phyloP scores from a whole-genome alignment of 2,888 invertebrate genomes.

The Harpagoxenus sublaevis region DNA sequence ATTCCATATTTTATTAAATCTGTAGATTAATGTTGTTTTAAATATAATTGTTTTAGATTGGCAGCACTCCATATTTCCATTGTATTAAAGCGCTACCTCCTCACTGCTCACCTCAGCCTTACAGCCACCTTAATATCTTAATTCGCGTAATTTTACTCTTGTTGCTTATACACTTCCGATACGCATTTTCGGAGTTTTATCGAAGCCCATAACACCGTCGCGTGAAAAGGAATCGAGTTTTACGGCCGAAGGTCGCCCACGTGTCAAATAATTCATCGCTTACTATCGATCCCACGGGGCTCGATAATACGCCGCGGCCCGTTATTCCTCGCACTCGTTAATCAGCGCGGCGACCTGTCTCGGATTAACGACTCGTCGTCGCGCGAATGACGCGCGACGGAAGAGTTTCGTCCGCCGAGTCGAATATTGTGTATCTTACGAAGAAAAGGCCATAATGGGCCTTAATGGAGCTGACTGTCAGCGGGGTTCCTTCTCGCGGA shows the following conservation, averaged over 20 bases:
- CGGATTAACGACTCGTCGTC: constrained; percentile 64
- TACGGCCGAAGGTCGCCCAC: constrained; percentile 29
- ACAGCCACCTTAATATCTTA: no score
- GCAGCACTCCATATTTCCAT: no score
- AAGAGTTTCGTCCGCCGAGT: constrained; percentile 66
- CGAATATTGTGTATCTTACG: constrained; percentile 71
- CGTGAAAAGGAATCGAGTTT: neutral
- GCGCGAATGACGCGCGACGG: constrained; percentile 63
- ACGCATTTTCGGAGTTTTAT: neutral
- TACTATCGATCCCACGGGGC: constrained; percentile 43
- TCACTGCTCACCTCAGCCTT: no score
- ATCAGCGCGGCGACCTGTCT: constrained; percentile 60
- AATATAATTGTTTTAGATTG: no score
- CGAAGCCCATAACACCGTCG: neutral
- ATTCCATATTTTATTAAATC: no score
- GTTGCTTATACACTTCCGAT: neutral
- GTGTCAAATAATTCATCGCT: constrained; percentile 34
- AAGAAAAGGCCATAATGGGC: constrained; percentile 69
- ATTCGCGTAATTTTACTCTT: no score
- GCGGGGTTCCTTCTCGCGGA: constrained; percentile 65
- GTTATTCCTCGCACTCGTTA: constrained; percentile 58
- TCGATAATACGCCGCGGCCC: constrained; percentile 42
- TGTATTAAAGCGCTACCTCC: no score
- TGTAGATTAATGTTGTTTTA: no score
- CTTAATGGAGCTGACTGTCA: constrained; percentile 76